Evolutionary conservation across 1,140 invertebrate species (phyloP).

Genomic region (Drosophila carrolli): DNA sequence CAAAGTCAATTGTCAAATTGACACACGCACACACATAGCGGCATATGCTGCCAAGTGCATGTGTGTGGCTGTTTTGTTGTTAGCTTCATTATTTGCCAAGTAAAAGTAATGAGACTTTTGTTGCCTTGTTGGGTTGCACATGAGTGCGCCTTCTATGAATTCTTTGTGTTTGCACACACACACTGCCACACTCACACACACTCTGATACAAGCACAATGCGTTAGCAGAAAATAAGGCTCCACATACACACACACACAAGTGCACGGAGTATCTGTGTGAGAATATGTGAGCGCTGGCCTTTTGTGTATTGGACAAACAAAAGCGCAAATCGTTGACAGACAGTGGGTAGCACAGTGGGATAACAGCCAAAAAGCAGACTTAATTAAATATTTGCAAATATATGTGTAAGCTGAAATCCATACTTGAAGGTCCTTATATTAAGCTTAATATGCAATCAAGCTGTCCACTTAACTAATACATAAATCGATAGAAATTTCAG

Average conservation of each 20-base stretch:
- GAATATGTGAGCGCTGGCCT: conserved; percentile 48
- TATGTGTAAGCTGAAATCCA: neutral
- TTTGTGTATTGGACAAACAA: conserved; percentile 78
- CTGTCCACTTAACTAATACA: no score
- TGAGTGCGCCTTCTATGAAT: conserved; percentile 74
- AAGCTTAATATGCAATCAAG: no score
- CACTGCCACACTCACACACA: conserved; percentile 14
- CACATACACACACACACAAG: conserved; percentile 9
- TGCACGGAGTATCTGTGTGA: conserved; percentile 25
- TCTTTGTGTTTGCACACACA: conserved; percentile 59
- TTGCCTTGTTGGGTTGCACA: conserved; percentile 81
- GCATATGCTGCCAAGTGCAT: conserved; percentile 18
- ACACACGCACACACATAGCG: conserved; percentile 34
- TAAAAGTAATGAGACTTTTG: conserved; percentile 83
- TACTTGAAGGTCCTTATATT: neutral
- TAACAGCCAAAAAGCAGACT: neutral
- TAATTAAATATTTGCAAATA: conserved; percentile 1
- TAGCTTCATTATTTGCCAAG: conserved; percentile 81
- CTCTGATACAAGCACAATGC: conserved; percentile 28
- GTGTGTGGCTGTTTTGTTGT: conserved; percentile 41
- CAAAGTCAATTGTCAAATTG: conserved; percentile 75
- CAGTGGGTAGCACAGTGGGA: conserved; percentile 23
- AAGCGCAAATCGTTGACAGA: conserved; percentile 73
- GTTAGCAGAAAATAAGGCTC: conserved; percentile 53
- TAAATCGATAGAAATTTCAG: no score